Conservation (phyloP, 92 coral and sea anemone species). For the Epizoanthus stellaris region DNA sequence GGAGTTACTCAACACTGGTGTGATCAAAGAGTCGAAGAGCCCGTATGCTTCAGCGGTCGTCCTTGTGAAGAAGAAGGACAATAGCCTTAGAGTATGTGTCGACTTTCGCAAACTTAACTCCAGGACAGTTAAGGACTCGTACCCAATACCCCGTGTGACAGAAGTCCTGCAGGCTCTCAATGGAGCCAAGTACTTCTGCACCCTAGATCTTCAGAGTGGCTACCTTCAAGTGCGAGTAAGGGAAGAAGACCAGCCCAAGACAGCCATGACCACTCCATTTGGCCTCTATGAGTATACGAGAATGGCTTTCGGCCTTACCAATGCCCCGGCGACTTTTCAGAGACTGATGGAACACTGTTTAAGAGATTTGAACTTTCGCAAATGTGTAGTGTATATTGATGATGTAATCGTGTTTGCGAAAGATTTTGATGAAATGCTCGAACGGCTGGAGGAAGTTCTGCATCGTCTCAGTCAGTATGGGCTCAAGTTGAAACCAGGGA, state of each 20-base stretch:
- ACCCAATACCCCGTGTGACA: conserved; percentile 52
- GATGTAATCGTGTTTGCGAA: conserved; percentile 56
- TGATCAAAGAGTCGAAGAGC: conserved; percentile 44
- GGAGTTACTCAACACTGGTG: conserved; percentile 34
- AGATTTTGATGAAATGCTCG: conserved; percentile 52
- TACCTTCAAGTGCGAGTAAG: conserved; percentile 50
- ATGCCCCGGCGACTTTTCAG: conserved; percentile 30
- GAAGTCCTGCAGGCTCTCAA: conserved; percentile 58
- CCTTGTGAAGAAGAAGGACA: conserved; percentile 46
- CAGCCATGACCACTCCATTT: conserved; percentile 60
- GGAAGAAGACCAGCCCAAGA: conserved; percentile 53
- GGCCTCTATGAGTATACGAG: conserved; percentile 54
- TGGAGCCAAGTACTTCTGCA: conserved; percentile 57
- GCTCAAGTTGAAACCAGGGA: conserved; percentile 53
- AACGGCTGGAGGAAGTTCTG: conserved; percentile 42
- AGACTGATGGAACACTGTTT: conserved; percentile 64
- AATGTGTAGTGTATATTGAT: conserved; percentile 50
- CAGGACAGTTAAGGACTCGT: conserved; percentile 51
- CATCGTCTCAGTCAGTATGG: conserved; percentile 48
- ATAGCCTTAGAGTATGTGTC: conserved; percentile 26
- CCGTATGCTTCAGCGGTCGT: conserved; percentile 52
- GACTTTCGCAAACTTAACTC: conserved; percentile 56
- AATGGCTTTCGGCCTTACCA: background rate
- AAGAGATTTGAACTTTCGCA: conserved; percentile 35
- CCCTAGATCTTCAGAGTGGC: conserved; percentile 64